Conservation (phyloP, 2,113 vertebrate species). For the Corythoichthys haematopterus region DNA sequence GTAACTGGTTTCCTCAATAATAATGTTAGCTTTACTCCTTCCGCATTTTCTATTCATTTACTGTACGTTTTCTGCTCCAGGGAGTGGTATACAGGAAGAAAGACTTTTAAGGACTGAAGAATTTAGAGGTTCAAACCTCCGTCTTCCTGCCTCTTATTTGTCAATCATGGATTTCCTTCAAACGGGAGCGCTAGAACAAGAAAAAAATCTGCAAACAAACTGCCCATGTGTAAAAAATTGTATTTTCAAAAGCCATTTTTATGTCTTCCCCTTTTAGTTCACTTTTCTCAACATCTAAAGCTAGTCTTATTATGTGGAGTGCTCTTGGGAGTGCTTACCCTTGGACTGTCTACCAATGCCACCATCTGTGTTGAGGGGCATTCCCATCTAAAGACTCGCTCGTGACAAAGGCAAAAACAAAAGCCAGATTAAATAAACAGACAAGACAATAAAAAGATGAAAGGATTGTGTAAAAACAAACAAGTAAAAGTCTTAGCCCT, state of each 20-base stretch:
- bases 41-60: constrained; percentile 38
- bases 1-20: constrained; percentile 30
- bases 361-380: constrained; percentile 55
- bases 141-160: constrained; percentile 38
- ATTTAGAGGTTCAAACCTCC: constrained; percentile 43
- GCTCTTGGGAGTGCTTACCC: constrained; percentile 58
- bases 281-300: constrained; percentile 29
- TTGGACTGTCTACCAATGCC: constrained; percentile 49
- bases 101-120: constrained; percentile 26
- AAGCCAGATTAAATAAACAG: constrained; percentile 25
- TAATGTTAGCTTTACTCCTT: constrained; percentile 41
- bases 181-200: constrained; percentile 27
- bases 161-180: constrained; percentile 52
- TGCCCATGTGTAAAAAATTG: constrained; percentile 33
- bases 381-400: constrained; percentile 32
- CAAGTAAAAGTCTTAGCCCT: constrained; percentile 58
- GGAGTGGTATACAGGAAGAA: constrained; percentile 31
- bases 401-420: constrained; percentile 40
- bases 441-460: constrained; percentile 53
- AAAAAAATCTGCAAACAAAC: constrained; percentile 48
- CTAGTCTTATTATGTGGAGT: constrained; percentile 29
- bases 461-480: constrained; percentile 54
- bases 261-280: constrained; percentile 24
- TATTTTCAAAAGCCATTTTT: constrained; percentile 12
- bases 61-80: constrained; percentile 21